These are phyloP conservation scores for Coenonympha arcania DNA, from an alignment of 2,888 invertebrate species.

Conservation along the genomic window DNA sequence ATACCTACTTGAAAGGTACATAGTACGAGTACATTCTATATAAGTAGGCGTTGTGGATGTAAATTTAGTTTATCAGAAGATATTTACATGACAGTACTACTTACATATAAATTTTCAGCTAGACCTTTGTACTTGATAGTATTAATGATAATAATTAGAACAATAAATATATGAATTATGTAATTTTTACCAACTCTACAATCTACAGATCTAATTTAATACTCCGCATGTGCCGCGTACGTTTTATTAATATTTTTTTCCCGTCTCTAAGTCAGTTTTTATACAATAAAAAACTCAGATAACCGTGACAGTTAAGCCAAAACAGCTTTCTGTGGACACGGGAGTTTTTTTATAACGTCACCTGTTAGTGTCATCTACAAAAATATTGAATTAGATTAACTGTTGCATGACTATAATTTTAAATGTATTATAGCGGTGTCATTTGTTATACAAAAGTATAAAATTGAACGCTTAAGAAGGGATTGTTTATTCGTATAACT, in stretches of 20 bases:
- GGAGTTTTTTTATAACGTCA: slow-evolving; percentile 57
- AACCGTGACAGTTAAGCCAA: slow-evolving; percentile 63
- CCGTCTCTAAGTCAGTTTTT: slow-evolving; percentile 23
- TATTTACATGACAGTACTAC: too few relatives aligned
- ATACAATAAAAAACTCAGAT: slow-evolving; percentile 57
- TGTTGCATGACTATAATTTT: slow-evolving; percentile 22
- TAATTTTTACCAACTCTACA: too few relatives aligned
- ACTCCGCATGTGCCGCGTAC: slow-evolving; percentile 2
- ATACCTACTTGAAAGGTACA: too few relatives aligned
- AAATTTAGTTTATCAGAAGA: too few relatives aligned
- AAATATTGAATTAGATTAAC: slow-evolving; percentile 28
- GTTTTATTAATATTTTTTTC: slow-evolving; percentile 16
- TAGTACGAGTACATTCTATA: too few relatives aligned
- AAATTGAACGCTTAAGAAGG: neutral
- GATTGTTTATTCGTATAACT: too few relatives aligned
- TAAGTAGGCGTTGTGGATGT: too few relatives aligned
- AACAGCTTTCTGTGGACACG: slow-evolving; percentile 62
- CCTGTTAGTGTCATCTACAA: slow-evolving; percentile 47
- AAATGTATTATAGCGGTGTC: slow-evolving; percentile 21
- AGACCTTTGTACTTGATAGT: too few relatives aligned
- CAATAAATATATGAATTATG: too few relatives aligned
- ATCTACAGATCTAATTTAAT: neutral
- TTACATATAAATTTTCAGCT: too few relatives aligned
- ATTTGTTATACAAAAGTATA: slow-evolving; percentile 8
- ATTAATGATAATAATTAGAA: too few relatives aligned